Percentiles rank a stretch among this genome's conserved stretches.
phyloP scores from a whole-genome alignment of 2,888 invertebrate species.

The Omphaloscelis lunosa region DNA sequence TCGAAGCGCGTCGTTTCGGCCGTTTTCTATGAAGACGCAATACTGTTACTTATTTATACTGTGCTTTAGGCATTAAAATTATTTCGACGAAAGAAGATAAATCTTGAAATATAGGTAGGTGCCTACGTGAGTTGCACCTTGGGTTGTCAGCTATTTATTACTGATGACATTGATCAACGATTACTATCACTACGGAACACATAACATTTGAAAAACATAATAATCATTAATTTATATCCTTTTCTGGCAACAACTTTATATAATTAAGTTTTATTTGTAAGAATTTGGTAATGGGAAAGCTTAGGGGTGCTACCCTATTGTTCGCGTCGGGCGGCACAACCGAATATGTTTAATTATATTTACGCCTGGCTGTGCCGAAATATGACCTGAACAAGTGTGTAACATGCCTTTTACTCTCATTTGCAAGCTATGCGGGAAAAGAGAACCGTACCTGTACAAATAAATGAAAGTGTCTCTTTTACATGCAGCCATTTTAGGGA shows the following conservation, averaged over 20 bases:
- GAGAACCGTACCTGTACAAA: conserved; percentile 23
- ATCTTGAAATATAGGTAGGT: not conserved
- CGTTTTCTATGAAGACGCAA: too few species aligned
- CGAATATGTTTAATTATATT: not conserved
- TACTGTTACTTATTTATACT: too few species aligned
- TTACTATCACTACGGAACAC: not conserved
- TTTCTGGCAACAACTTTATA: not conserved
- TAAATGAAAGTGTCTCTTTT: conserved; percentile 64
- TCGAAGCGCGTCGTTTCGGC: too few species aligned
- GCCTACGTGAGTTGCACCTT: not conserved
- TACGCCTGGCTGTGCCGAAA: not conserved
- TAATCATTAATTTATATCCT: not conserved
- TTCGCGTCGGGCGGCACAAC: not conserved
- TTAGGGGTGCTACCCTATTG: not conserved
- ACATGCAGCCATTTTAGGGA: conserved; percentile 88
- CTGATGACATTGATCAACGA: not conserved
- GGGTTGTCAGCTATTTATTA: not conserved
- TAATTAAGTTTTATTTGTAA: not conserved
- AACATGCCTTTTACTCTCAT: not conserved
- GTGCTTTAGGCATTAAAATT: not conserved
- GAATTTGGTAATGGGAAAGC: not conserved
- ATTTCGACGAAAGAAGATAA: not conserved
- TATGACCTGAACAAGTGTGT: not conserved
- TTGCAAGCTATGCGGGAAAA: not conserved
- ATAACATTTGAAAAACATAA: not conserved